Evolutionary conservation across 2,888 invertebrate genomes (phyloP), one percentile per base, ranked within the genome.

Genomic region (Pristionchus mayeri): DNA sequence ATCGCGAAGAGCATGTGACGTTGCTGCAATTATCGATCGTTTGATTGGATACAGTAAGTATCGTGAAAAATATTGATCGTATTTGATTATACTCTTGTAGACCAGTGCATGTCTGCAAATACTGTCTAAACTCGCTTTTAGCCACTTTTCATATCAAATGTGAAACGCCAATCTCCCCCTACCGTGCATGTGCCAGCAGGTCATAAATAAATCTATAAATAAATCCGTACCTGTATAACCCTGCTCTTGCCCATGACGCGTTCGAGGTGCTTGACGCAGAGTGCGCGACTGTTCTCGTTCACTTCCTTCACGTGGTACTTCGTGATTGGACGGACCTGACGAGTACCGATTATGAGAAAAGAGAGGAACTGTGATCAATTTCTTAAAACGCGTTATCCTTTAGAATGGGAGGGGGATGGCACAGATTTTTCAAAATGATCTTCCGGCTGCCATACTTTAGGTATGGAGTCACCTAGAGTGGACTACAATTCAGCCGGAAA

Each of bases 251-350:
- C 93, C 85, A 92, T 85, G 67, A 90, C 90, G 81, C 91, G 91
- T 80, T 91, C 89, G 67, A 91, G 86, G 82, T 93, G 93, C 79
- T 90, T 89, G 3, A 90, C 90, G 75, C 92, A 91, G 54, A 92
- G 88, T 37, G 88, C 86, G 48, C 88, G 88, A 52, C 92, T 92
- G 67, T 89, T 87, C n/a, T 92, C 91, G 86, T 93, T 92, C 44
- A 93, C 89, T 44, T 91, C 91, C 44, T 87, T 88, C 40, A 91
- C 78, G 7, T 90, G 90, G 82, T 90, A 90, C 63, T 89, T 90
- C 18, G 88, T 86, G 37, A 93, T 88, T 6, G 93, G 93, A 18
- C 88, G 85, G 4, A 93, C 91, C 92, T 92, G 86, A 78, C 90
- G 87, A 34, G n/a, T 13, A 48, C 9, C 9, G 48, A 48, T 11